Evolutionary conservation across 2,888 invertebrate genomes (phyloP).

Genomic region (Rhabditoides inermis): DNA sequence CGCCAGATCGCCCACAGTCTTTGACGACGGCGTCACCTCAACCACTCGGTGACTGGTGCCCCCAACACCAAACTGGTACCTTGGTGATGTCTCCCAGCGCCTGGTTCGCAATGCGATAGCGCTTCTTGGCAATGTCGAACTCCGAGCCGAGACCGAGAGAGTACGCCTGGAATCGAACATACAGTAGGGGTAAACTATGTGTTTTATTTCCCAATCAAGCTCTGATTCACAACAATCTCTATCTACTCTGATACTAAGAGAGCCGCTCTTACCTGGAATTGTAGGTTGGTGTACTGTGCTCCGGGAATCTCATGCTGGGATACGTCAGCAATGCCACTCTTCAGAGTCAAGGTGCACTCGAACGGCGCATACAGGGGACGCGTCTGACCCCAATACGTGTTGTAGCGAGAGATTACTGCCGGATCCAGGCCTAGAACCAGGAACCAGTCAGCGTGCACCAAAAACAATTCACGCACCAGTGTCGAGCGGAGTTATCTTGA

Average conservation of each 20-base stretch:
- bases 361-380: constrained; percentile 89
- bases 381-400: constrained; percentile 95
- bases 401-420: constrained; percentile 76
- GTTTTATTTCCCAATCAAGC: no score
- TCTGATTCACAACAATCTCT: no score
- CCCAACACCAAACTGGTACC: constrained; percentile 55
- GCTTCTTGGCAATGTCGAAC: constrained; percentile 91
- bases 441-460: no score
- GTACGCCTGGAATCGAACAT: no score
- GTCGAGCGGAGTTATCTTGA: constrained; percentile 64
- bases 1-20: constrained; percentile 92
- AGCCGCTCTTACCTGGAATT: no score
- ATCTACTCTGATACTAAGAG: no score
- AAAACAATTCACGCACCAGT: constrained; percentile 62
- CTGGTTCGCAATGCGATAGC: constrained; percentile 79
- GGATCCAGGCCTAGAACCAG: constrained; percentile 67
- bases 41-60: constrained; percentile 7
- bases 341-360: constrained; percentile 94
- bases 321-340: constrained; percentile 93
- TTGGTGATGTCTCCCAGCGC: constrained; percentile 91
- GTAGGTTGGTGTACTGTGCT: constrained; percentile 97
- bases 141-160: constrained; percentile 86
- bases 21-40: constrained; percentile 84
- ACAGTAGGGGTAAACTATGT: no score
- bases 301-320: constrained; percentile 96